Evolutionary conservation across 2,113 vertebrate genomes (phyloP).

Genomic region (Amblyornis subalaris): DNA sequence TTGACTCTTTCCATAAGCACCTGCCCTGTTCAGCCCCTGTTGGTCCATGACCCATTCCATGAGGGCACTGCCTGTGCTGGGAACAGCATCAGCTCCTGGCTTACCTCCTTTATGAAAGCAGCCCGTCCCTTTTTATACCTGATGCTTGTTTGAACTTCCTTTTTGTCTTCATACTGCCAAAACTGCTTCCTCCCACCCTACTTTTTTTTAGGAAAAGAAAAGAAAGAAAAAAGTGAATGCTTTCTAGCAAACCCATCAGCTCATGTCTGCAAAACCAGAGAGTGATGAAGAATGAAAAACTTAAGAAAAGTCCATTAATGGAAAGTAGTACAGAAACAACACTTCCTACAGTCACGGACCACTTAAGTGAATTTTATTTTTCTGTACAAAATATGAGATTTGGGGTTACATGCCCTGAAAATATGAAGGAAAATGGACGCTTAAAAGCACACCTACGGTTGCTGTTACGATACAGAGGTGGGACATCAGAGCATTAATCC

Average conservation of each 20-base stretch:
- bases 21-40: not conserved
- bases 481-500: not conserved
- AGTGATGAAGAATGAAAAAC: not conserved
- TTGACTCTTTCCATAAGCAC: not conserved
- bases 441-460: not conserved
- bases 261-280: not conserved
- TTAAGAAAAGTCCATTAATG: not conserved
- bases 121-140: not conserved
- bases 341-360: not conserved
- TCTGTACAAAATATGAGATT: not conserved
- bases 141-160: not conserved
- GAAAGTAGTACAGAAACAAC: not conserved
- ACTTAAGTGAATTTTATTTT: not conserved
- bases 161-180: not conserved
- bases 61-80: not conserved
- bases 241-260: not conserved
- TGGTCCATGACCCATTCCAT: accelerated
- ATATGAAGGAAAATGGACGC: not conserved
- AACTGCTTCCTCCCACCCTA: accelerated
- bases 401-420: not conserved
- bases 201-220: not conserved
- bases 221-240: accelerated
- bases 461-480: accelerated
- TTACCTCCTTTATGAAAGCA: not conserved
- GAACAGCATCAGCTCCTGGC: not conserved